phyloP scores from a whole-genome alignment of 2,888 invertebrate genomes.

The Lithophane ornitopus region DNA sequence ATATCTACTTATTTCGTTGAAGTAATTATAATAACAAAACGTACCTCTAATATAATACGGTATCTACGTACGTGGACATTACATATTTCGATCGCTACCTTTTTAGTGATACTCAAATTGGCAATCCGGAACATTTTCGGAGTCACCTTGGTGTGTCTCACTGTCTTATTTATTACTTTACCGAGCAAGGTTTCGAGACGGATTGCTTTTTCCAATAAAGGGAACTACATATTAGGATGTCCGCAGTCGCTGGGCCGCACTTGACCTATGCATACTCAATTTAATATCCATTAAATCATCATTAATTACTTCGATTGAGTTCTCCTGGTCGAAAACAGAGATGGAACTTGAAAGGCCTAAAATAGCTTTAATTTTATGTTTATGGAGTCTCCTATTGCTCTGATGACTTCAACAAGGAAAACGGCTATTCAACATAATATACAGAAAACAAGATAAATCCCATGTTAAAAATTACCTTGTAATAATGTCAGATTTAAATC shows the following conservation, averaged over 20 bases:
- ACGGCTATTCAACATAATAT: conserved; percentile 2
- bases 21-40: conserved; percentile 18
- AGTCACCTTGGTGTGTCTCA: conserved; percentile 54
- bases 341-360: neutral
- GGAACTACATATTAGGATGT: conserved; percentile 38
- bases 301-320: conserved; percentile 9
- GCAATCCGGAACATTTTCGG: conserved; percentile 57
- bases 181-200: conserved; percentile 47
- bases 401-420: conserved; percentile 56
- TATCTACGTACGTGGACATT: conserved; percentile 33
- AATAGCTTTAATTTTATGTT: conserved; percentile 13
- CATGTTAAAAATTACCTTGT: conserved; percentile 35
- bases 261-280: conserved; percentile 5
- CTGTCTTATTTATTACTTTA: conserved; percentile 54
- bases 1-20: conserved; percentile 38
- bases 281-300: conserved; percentile 2
- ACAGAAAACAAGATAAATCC: conserved; percentile 19
- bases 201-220: conserved; percentile 42
- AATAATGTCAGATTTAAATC: conserved; percentile 45
- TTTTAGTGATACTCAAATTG: conserved; percentile 55
- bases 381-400: conserved; percentile 30
- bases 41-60: conserved; percentile 1
- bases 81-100: conserved; percentile 40
- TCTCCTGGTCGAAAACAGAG: neutral
- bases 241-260: neutral